phyloP scores from a whole-genome alignment of 1,140 invertebrate genomes.

The Apis mellifera region DNA sequence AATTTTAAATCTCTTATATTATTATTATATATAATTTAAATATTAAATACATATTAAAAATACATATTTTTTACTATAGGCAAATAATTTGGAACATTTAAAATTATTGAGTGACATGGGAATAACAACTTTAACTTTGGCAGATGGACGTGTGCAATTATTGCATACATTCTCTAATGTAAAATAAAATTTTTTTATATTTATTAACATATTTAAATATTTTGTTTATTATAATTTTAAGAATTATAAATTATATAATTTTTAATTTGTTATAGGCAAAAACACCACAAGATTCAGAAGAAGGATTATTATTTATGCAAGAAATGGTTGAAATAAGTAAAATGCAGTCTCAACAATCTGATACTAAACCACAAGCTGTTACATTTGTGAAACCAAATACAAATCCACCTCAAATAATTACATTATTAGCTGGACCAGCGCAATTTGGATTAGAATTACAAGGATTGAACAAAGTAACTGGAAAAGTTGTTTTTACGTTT shows the following conservation, averaged over 20 bases:
- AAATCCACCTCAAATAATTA: conserved; percentile 75
- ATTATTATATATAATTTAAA: too few species aligned
- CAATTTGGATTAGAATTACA: conserved; percentile 93
- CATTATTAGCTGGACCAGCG: conserved; percentile 91
- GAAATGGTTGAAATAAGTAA: conserved; percentile 97
- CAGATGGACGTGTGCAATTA: conserved; percentile 95
- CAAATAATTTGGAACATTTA: conserved; percentile 95
- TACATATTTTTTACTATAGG: conserved; percentile 78
- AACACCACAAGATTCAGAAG: conserved; percentile 92
- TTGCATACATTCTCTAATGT: conserved; percentile 92
- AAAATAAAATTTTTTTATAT: conserved; percentile 72
- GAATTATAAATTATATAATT: not conserved
- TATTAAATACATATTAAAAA: too few species aligned
- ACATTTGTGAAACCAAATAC: conserved; percentile 79
- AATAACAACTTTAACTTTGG: conserved; percentile 93
- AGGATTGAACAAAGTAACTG: conserved; percentile 83
- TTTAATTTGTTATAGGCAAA: conserved; percentile 85
- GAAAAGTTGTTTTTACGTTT: conserved; percentile 84
- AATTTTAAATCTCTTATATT: too few species aligned
- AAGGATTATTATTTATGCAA: conserved; percentile 97
- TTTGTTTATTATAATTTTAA: not conserved
- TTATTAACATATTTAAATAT: conserved; percentile 21
- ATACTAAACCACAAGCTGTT: conserved; percentile 83
- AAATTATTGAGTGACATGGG: conserved; percentile 95
- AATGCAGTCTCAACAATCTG: conserved; percentile 84